A percentile compares a stretch with the other conserved stretches of the same genome.
These are phyloP conservation scores for Peromyscus eremicus DNA, from an alignment of 2,797 vertebrate species.

Conservation along the genomic window DNA sequence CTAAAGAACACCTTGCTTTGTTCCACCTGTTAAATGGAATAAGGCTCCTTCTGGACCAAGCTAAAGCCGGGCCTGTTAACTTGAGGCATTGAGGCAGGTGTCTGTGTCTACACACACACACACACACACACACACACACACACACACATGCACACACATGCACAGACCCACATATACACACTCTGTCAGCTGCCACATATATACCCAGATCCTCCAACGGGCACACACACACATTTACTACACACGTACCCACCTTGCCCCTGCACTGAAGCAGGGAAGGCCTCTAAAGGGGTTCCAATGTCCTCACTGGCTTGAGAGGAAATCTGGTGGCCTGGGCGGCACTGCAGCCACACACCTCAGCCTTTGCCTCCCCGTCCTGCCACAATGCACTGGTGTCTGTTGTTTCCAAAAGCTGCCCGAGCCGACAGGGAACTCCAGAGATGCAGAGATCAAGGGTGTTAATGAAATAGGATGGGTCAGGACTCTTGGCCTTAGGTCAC, in stretches of 20 bases:
- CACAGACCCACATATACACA: neutral
- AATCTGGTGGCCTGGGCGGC: neutral
- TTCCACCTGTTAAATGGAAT: neutral
- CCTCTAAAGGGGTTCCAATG: too few relatives aligned
- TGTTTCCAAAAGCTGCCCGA: neutral
- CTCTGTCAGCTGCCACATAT: neutral
- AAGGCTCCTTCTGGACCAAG: neutral
- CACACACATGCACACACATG: too few relatives aligned
- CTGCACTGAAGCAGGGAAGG: neutral
- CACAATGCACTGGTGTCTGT: neutral
- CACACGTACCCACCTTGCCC: neutral
- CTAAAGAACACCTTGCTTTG: neutral
- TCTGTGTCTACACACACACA: neutral
- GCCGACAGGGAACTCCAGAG: neutral
- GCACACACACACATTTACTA: neutral
- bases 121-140: neutral
- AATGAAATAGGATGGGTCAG: too few relatives aligned
- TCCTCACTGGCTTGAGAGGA: neutral
- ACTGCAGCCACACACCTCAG: neutral
- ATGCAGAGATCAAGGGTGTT: neutral
- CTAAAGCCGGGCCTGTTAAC: neutral
- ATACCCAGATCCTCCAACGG: neutral
- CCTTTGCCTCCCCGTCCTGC: neutral
- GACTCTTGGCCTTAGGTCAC: neutral
- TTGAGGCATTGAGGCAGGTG: accelerated